Evolutionary conservation across 2,797 vertebrate genomes (phyloP), one percentile per base, ranked within the genome.

Genomic region (Notamacropus eugenii): DNA sequence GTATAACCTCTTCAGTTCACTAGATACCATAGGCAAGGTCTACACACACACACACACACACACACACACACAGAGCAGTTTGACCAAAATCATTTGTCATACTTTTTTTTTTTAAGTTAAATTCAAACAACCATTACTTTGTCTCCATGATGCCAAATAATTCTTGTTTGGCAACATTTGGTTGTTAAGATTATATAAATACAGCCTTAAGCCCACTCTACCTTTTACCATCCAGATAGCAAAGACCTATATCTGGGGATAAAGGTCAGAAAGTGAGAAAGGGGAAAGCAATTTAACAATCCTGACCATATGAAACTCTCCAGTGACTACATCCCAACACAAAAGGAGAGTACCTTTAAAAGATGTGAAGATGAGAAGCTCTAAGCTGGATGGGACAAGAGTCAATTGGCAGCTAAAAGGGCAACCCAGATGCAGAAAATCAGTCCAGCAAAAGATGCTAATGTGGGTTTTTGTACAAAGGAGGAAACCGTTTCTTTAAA

Each of bases 141-240:
- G 40, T 87, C 74, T 87, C 40, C 82, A 14, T 31, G 31, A 94
- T 54, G 16, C 90, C 54, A 62, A 87, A 90, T 31, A 93, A 93
- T 87, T 87, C n/a, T 40, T 93, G 24, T 91, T 95, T 90, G 87
- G 93, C 90, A 95, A 94, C 55, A 28, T 54, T 13, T 52, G 96
- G 94, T 93, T 55, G 52, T 93, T 92, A 82, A 94, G 54, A 19
- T 90, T 27, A 87, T 93, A 74, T 95, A 94, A 97, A 97, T 92
- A 94, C 95, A 97, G 97, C 98, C 98, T 98, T 98, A 98, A 98
- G 96, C 96, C 96, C 97, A 95, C 92, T 95, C 96, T 97, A 95
- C 90, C 55, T 92, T 96, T 96, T 96, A 95, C 34, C n/a, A 56
- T 96, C 97, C 97, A 95, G 97, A 97, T 95, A 97, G 97, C 97